Percentiles rank a stretch among this genome's conserved stretches.
Conservation (phyloP, 2,113 vertebrate species). For the Callorhinus ursinus region DNA sequence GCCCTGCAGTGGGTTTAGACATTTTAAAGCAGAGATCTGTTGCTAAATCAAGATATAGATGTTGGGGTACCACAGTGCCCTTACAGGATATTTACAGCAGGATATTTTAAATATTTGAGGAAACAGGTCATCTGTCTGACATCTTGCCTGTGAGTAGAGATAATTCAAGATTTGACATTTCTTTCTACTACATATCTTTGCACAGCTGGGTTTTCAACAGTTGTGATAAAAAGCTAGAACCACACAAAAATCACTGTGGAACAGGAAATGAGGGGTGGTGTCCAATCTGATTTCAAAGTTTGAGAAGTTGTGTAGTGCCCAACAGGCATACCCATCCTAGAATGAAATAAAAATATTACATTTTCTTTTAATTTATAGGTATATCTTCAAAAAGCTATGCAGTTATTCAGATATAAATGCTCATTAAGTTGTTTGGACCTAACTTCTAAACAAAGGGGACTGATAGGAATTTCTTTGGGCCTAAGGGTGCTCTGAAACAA, state of each 20-base stretch:
- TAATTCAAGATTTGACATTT: neutral
- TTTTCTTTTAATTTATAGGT: neutral
- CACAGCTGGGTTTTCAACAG: neutral
- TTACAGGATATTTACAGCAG: neutral
- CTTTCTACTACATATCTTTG: neutral
- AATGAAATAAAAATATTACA: neutral
- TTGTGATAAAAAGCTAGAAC: neutral
- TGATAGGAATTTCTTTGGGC: neutral
- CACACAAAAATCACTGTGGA: neutral
- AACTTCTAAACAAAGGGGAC: neutral
- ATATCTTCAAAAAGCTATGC: neutral
- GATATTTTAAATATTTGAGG: neutral
- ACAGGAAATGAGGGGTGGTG: neutral
- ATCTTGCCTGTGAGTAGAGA: neutral
- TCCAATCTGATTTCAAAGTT: neutral
- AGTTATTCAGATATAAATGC: neutral
- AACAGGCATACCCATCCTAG: neutral
- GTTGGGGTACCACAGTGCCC: neutral
- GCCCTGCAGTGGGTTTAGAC: neutral
- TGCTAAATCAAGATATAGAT: neutral
- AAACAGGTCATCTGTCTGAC: neutral
- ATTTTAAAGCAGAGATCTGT: neutral
- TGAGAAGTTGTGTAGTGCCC: neutral
- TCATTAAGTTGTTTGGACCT: neutral
- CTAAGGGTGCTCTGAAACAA: neutral